Base-by-base conservation (phyloP, 1,140 invertebrate genomes). In the Galleria mellonella region DNA sequence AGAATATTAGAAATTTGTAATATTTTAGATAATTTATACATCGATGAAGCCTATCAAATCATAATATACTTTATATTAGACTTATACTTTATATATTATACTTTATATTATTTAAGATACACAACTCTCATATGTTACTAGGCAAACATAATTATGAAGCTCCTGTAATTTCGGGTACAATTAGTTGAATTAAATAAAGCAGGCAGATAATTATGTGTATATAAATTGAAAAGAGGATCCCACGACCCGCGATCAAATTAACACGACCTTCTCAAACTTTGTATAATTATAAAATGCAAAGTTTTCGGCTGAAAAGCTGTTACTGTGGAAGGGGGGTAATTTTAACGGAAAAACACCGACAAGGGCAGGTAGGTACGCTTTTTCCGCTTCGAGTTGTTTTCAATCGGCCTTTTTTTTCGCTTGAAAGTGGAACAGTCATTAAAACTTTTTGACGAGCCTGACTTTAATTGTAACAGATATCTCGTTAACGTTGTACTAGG, bases 401-500 rank as follows among this genome's bases (percentile, higher is more conserved):
- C 66, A 62, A 71, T 71, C 60, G 59, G 38, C 61, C 51, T 61
- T 66, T 68, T 64, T 36, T 33, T 29, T 44, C 32, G 36, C 49
- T 61, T 58, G 51, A 61, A 72, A 74, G 51, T 58, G 54, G 58
- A 64, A 53, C 56, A 67, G 60, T 71, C 67, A 66, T 74, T 74
- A 74, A 74, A 74, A 74, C 58, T 74, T 73, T 69, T 69, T 74
- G 65, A 71, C 58, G 58, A 62, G 52, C 44, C 45, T 33, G 49
- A 43, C 38, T 72, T 65, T 69, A 74, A 69, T 71, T 73, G 67
- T 71, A 69, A 71, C 51, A 62, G 64, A 67, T 72, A 71, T 66
- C 67, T 73, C 54, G 60, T 71, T 65, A 69, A 40, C 56, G 53
- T 59, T 55, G 17, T 23, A 23, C 17, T 23, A 2, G 6, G 6